Percentiles rank a stretch among this genome's conserved stretches.
Conservation (phyloP, 64 coral and sea anemone species). For the Stylophora pistillata region DNA sequence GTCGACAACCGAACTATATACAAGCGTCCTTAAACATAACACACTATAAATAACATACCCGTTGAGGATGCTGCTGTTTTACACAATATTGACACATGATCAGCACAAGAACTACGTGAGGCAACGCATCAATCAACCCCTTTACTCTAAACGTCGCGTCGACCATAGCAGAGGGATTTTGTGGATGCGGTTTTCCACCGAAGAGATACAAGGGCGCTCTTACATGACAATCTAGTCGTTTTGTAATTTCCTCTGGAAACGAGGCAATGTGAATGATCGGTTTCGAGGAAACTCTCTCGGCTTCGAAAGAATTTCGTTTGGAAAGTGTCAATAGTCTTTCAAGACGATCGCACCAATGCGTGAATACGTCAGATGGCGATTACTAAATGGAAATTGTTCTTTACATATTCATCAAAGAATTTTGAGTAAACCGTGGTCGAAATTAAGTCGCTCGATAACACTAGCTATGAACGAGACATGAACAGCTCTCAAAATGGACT, state of each 20-base stretch:
- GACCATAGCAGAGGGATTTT: background rate
- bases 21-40: background rate
- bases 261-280: background rate
- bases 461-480: slow-evolving; percentile 4
- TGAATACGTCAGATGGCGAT: slow-evolving; percentile 20
- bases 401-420: background rate
- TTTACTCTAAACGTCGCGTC: background rate
- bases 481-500: slow-evolving; percentile 4
- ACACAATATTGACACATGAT: slow-evolving; percentile 87
- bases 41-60: slow-evolving; percentile 43
- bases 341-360: background rate
- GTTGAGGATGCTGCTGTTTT: slow-evolving; percentile 72
- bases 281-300: background rate
- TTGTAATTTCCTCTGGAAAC: background rate
- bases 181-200: background rate
- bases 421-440: background rate
- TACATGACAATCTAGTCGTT: background rate
- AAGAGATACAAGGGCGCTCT: background rate
- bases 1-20: background rate
- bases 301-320: slow-evolving; percentile 22
- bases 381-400: background rate
- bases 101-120: background rate
- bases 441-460: background rate
- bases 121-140: too few species aligned
- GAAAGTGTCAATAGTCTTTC: background rate